Evolutionary conservation across 2,888 invertebrate species (phyloP).

Genomic region (Busseola fusca): DNA sequence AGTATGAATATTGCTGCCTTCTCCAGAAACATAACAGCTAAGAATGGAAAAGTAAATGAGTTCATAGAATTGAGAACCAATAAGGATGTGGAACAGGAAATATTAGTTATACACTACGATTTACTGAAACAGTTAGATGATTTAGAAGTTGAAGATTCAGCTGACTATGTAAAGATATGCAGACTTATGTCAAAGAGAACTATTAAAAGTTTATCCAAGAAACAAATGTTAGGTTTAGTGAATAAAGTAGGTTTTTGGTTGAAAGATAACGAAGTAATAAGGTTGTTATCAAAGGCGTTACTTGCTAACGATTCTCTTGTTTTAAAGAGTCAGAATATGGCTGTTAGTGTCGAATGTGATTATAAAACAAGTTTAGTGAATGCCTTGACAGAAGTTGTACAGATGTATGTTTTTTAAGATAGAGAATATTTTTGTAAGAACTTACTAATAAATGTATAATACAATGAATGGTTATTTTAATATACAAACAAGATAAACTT

Average conservation of each 20-base stretch:
- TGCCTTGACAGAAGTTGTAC: constrained; percentile 70
- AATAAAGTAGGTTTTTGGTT: constrained; percentile 66
- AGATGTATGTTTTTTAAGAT: constrained; percentile 65
- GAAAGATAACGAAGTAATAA: constrained; percentile 68
- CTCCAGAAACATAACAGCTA: constrained; percentile 67
- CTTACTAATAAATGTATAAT: constrained; percentile 28
- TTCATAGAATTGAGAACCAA: constrained; percentile 76
- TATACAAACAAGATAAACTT: too few relatives aligned
- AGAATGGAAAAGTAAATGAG: constrained; percentile 66
- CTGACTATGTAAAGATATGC: constrained; percentile 71
- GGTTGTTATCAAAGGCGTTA: constrained; percentile 73
- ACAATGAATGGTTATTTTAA: neutral
- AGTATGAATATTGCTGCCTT: constrained; percentile 76
- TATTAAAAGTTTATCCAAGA: constrained; percentile 76
- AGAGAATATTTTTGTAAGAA: constrained; percentile 2
- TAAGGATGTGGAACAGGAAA: constrained; percentile 80
- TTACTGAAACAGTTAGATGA: constrained; percentile 71
- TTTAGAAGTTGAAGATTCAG: constrained; percentile 72
- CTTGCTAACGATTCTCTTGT: constrained; percentile 70
- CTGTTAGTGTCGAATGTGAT: constrained; percentile 38
- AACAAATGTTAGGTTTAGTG: constrained; percentile 74
- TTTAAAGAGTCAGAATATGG: constrained; percentile 70
- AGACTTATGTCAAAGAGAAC: constrained; percentile 76
- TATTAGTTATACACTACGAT: constrained; percentile 74
- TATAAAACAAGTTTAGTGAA: constrained; percentile 63